A percentile compares a stretch with the other conserved stretches of the same genome.
Evolutionary conservation across 2,888 invertebrate species (phyloP).

Genomic region (Aleiodes alternator): DNA sequence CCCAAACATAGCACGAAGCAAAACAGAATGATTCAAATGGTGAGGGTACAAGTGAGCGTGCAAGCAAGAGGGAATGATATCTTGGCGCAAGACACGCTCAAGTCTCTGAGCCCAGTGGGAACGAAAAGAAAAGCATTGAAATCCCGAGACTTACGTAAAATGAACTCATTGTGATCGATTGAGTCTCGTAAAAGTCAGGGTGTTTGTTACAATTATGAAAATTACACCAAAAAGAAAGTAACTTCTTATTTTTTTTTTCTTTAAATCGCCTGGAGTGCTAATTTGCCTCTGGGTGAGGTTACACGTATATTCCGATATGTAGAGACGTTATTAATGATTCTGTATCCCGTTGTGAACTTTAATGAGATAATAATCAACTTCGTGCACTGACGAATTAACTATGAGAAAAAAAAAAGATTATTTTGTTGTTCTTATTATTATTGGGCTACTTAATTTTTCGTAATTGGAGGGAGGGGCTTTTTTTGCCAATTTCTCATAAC

Average conservation of each 20-base stretch:
- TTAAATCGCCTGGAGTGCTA: neutral
- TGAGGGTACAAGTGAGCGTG: no score
- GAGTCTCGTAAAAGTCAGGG: neutral
- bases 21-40: no score
- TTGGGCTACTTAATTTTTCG: no score
- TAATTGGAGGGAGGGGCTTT: no score
- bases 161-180: slow-evolving; percentile 39
- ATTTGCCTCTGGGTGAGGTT: no score
- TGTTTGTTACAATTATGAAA: slow-evolving; percentile 10
- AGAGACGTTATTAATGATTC: slow-evolving; percentile 17
- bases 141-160: slow-evolving; percentile 38
- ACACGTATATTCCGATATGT: slow-evolving; percentile 20
- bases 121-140: slow-evolving; percentile 16
- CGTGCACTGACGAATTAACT: slow-evolving; percentile 3
- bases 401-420: no score
- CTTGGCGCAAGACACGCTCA: no score
- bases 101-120: neutral
- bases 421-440: no score
- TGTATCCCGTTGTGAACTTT: slow-evolving; percentile 2
- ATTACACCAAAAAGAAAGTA: slow-evolving; percentile 13
- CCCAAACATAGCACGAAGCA: no score
- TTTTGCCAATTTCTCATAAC: no score
- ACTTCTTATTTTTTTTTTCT: neutral
- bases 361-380: slow-evolving; percentile 20
- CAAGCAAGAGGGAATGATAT: no score